Conservation (phyloP, 2,888 invertebrate genomes). For the Onthophagus sagittarius region DNA sequence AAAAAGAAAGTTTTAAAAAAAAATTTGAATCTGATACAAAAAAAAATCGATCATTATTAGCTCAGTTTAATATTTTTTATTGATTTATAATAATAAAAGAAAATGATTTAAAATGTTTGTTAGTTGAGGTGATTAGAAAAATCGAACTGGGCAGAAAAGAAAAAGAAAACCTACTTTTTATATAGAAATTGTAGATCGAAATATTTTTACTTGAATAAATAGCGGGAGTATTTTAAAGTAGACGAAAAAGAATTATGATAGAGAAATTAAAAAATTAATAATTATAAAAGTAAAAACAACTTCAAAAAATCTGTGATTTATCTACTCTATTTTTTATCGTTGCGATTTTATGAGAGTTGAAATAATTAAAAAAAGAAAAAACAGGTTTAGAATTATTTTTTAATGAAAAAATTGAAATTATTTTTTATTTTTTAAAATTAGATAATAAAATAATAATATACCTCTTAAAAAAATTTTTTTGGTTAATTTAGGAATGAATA, state of each 20-base stretch:
- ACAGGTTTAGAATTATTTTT: background rate
- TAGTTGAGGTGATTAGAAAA: background rate
- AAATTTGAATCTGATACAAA: background rate
- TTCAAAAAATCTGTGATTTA: background rate
- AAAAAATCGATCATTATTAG: too few relatives aligned
- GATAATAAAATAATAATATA: background rate
- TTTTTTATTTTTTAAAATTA: slow-evolving; percentile 1
- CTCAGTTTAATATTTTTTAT: too few relatives aligned
- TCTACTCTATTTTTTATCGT: background rate
- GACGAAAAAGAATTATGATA: background rate
- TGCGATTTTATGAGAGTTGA: background rate
- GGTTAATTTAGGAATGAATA: slow-evolving; percentile 1
- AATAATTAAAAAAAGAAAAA: too few relatives aligned
- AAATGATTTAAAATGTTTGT: background rate
- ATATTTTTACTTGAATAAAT: background rate
- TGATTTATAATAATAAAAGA: background rate
- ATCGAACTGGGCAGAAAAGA: background rate
- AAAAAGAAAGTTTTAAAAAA: background rate
- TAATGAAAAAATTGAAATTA: background rate
- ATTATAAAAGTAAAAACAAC: background rate
- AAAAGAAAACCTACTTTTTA: background rate
- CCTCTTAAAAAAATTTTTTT: slow-evolving; percentile 1
- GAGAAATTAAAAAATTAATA: background rate
- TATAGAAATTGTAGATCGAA: background rate
- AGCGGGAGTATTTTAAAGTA: background rate